These are phyloP conservation scores for Calephelis perditalis DNA, from an alignment of 2,888 invertebrate species.

Conservation along the genomic window DNA sequence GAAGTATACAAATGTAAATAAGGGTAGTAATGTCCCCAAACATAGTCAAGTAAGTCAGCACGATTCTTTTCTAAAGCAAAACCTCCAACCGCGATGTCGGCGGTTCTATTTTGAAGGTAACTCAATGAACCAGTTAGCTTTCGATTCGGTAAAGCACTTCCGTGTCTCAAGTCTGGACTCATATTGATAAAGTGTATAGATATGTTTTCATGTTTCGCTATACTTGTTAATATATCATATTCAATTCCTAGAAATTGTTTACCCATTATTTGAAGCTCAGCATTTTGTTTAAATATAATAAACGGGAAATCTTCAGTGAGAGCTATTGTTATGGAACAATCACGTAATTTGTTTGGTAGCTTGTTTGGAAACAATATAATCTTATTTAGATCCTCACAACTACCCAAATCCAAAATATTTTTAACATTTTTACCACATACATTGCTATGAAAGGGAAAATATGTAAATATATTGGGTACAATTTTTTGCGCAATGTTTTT, in stretches of 20 bases:
- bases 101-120: conserved; percentile 9
- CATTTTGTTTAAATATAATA: conserved; percentile 1
- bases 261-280: neutral
- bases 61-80: neutral
- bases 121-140: conserved; percentile 3
- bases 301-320: neutral
- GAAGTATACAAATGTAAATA: conserved; percentile 2
- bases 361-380: neutral
- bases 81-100: neutral
- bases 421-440: neutral
- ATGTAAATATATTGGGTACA: neutral
- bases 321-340: neutral
- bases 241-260: neutral
- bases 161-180: neutral
- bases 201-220: neutral
- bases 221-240: neutral
- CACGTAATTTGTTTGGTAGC: neutral
- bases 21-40: conserved; percentile 5
- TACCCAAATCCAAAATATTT: neutral
- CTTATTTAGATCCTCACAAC: neutral
- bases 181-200: neutral
- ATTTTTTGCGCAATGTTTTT: too few relatives aligned
- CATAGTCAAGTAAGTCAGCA: conserved; percentile 7
- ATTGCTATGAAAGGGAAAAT: neutral
- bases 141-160: neutral